phyloP scores from a whole-genome alignment of 2,797 vertebrate genomes.

The Tiaroga cobitis region DNA sequence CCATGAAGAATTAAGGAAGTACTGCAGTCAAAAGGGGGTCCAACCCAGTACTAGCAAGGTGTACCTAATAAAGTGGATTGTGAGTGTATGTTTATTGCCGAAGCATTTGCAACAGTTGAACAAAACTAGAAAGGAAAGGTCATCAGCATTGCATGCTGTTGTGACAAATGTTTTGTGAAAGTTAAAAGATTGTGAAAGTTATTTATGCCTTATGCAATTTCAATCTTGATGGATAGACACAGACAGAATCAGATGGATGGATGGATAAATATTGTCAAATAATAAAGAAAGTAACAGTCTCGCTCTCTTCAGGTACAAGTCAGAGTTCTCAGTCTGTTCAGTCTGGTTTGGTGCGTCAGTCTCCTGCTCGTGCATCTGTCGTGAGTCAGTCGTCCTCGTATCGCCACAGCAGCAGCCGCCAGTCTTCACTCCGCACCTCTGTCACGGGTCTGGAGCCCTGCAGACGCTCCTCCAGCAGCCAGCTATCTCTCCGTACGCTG shows the following conservation, averaged over 20 bases:
- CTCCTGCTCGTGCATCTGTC: conserved; percentile 91
- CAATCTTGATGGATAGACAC: background rate
- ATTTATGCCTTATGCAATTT: background rate
- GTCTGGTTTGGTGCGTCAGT: conserved; percentile 91
- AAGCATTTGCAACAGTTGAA: background rate
- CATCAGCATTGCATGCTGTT: background rate
- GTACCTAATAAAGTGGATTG: background rate
- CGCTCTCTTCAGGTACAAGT: conserved; percentile 84
- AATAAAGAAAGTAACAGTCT: background rate
- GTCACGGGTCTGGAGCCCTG: conserved; percentile 92
- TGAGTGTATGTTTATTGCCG: background rate
- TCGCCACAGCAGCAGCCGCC: conserved; percentile 94
- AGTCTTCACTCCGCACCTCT: conserved; percentile 94
- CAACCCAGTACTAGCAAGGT: background rate
- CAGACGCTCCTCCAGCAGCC: conserved; percentile 95
- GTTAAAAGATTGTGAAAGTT: background rate
- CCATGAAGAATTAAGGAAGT: background rate
- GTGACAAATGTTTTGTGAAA: background rate
- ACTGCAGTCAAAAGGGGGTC: background rate
- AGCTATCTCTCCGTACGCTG: conserved; percentile 93
- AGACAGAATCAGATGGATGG: background rate
- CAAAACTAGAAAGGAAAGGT: background rate
- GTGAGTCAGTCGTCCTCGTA: conserved; percentile 95
- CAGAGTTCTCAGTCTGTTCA: conserved; percentile 96
- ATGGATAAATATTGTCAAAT: background rate